Evolutionary conservation across 2,797 vertebrate genomes (phyloP), one percentile per base, ranked within the genome.

Genomic region (Propithecus deckenii): DNA sequence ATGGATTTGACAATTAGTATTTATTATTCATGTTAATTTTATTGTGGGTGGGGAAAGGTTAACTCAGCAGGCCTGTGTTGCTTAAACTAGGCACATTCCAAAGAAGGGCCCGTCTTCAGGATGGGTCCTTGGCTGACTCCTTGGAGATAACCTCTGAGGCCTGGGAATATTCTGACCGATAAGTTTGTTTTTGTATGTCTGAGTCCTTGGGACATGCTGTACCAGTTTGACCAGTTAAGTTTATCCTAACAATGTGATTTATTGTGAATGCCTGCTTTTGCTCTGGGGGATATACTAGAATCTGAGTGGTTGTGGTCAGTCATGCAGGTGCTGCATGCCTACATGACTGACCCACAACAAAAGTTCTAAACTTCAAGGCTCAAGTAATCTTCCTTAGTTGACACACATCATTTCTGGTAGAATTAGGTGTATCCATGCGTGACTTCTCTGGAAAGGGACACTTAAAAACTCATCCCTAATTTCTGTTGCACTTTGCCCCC

Each of bases 31-130:
- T 52, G n/a, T 87, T 76, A 43, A 55, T 65, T 83, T 86, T 76
- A 75, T 46, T 89, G 38, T 89, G 50, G 46, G 7, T 35, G 55
- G 15, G 57, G 69, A 50, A 59, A 32, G 22, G 17, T 86, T 55
- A 86, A 85, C 43, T 86, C 35, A 69, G 74, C 28, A 92, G 15
- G 13, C 28, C 75, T 25, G 38, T 35, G 15, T 65, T 86, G n/a
- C 28, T 65, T n/a, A 63, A 87, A 74, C 4, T 1, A 18, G 67
- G n/a, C 8, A 65, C 35, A 89, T 85, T 92, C 55, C 35, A 89
- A 95, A 91, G 71, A 83, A 89, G 23, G 9, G 3, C 35, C 32
- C 94, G 13, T 94, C 84, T 94, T 94, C 12, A 38, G 32, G 76
- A 48, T 32, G 63, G 43, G n/a, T 22, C 9, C 17, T 63, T 93